phyloP scores from a whole-genome alignment of 2,888 invertebrate genomes.

The Trissolcus brochymenae region DNA sequence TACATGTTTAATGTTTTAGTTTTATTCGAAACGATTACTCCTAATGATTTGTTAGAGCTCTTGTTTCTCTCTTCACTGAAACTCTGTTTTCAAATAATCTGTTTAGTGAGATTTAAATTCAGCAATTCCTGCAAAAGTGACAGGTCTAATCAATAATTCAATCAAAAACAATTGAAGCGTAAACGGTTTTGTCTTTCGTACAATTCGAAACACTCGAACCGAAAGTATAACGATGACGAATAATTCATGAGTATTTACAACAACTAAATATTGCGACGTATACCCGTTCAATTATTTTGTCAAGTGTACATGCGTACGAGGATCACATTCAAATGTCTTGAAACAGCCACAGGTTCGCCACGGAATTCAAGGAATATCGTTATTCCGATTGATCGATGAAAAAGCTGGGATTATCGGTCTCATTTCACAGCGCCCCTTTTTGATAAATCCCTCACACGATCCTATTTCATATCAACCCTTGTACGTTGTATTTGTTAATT shows the following conservation, averaged over 20 bases:
- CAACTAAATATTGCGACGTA: constrained; percentile 13
- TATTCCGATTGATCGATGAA: constrained; percentile 31
- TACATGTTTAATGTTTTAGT: too few species aligned
- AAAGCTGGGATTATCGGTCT: constrained; percentile 43
- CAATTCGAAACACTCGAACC: neutral
- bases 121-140: neutral
- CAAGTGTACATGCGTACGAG: neutral
- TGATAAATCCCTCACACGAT: constrained; percentile 46
- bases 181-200: too few species aligned
- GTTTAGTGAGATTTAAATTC: neutral
- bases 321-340: constrained; percentile 29
- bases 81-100: neutral
- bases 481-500: constrained; percentile 51
- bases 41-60: too few species aligned
- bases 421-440: constrained; percentile 38
- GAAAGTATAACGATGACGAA: neutral
- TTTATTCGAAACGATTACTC: too few species aligned
- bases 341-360: constrained; percentile 24
- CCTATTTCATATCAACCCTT: constrained; percentile 50
- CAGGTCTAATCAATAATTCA: too few species aligned
- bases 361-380: constrained; percentile 38
- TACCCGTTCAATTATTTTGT: constrained; percentile 20
- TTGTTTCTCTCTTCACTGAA: too few species aligned
- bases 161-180: too few species aligned
- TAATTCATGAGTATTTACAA: constrained; percentile 8